phyloP scores from a whole-genome alignment of 2,888 invertebrate genomes.

The Hydrotaea diabolus region DNA sequence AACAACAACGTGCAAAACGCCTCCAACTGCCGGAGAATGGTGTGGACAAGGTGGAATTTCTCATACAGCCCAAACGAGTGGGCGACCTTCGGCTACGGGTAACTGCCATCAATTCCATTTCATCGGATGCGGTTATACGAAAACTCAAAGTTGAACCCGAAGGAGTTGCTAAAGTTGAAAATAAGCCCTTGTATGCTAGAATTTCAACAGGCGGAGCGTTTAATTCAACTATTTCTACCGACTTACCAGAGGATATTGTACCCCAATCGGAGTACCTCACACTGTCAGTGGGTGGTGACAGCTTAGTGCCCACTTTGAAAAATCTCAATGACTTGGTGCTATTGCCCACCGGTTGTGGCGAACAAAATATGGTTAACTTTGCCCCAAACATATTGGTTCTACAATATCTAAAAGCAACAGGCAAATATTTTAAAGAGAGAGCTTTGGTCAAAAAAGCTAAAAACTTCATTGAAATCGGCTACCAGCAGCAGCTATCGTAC shows the following conservation, averaged over 20 bases:
- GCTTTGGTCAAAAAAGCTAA: slow-evolving; percentile 80
- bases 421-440: slow-evolving; percentile 15
- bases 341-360: slow-evolving; percentile 94
- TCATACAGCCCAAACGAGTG: slow-evolving; percentile 86
- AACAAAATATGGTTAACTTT: slow-evolving; percentile 95
- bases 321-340: slow-evolving; percentile 88
- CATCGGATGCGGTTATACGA: slow-evolving; percentile 84
- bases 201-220: slow-evolving; percentile 33
- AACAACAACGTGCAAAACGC: slow-evolving; percentile 69
- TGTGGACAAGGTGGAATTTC: slow-evolving; percentile 85
- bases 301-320: slow-evolving; percentile 81
- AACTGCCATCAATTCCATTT: slow-evolving; percentile 82
- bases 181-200: slow-evolving; percentile 30
- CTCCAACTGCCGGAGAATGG: slow-evolving; percentile 86
- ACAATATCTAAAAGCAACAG: slow-evolving; percentile 87
- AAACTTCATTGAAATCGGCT: slow-evolving; percentile 82
- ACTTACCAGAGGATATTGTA: slow-evolving; percentile 85
- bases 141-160: slow-evolving; percentile 87
- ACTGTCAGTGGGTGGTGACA: slow-evolving; percentile 82
- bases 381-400: slow-evolving; percentile 93
- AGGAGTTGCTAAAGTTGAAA: slow-evolving; percentile 83
- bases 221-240: slow-evolving; percentile 70
- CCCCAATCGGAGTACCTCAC: slow-evolving; percentile 83
- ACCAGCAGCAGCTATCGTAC: slow-evolving; percentile 88
- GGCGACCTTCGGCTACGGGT: slow-evolving; percentile 87